phyloP scores from a whole-genome alignment of 1,140 invertebrate genomes.

The Drosophila prosaltans region DNA sequence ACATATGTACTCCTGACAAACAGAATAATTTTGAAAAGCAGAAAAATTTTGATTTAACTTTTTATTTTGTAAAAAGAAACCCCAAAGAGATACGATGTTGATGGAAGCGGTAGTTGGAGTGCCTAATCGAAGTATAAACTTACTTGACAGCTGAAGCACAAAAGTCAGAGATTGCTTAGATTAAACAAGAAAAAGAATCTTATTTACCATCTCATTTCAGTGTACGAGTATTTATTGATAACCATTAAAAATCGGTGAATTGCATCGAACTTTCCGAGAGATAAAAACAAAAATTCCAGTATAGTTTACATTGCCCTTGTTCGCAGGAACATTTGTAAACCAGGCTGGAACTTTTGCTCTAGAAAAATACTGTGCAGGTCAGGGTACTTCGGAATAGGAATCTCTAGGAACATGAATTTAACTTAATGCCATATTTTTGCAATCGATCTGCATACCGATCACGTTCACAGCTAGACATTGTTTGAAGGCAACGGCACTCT shows the following conservation, averaged over 20 bases:
- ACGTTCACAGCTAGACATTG: not conserved
- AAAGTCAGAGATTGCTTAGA: not conserved
- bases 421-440: not conserved
- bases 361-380: not conserved
- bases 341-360: not conserved
- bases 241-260: not conserved
- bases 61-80: not conserved
- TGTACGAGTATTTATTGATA: not conserved
- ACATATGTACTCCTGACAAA: not conserved
- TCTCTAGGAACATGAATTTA: not conserved
- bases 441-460: not conserved
- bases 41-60: not conserved
- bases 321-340: not conserved
- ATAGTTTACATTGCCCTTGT: not conserved
- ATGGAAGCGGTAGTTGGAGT: not conserved
- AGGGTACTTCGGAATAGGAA: not conserved
- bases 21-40: too few species aligned
- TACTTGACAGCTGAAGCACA: too few species aligned
- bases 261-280: not conserved
- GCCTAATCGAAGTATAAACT: not conserved
- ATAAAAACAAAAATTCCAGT: not conserved
- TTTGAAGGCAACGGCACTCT: slow-evolving; percentile 30
- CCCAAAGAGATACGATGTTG: not conserved
- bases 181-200: not conserved
- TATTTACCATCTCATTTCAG: too few species aligned